These are phyloP conservation scores for Sebastes trivittatus DNA, from an alignment of 2,797 vertebrate species.

Conservation along the genomic window DNA sequence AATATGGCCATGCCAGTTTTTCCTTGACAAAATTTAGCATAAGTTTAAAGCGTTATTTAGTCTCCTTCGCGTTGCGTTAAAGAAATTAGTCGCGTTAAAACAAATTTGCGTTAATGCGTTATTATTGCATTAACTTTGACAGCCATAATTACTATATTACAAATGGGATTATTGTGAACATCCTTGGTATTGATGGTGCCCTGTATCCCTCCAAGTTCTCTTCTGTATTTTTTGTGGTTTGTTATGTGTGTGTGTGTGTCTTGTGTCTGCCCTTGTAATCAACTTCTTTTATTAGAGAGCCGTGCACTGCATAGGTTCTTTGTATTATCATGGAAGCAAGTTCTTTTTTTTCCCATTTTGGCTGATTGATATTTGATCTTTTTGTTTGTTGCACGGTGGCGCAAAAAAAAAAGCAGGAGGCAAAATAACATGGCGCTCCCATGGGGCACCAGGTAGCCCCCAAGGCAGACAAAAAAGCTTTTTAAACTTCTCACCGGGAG, in stretches of 20 bases:
- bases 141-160: neutral
- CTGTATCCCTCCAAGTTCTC: conserved; percentile 8
- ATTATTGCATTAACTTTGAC: too few relatives aligned
- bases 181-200: neutral
- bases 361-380: conserved; percentile 76
- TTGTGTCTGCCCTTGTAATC: conserved; percentile 44
- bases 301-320: conserved; percentile 33
- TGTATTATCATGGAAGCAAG: conserved; percentile 52
- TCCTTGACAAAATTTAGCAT: neutral
- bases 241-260: conserved; percentile 5
- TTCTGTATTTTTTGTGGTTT: neutral
- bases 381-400: conserved; percentile 57
- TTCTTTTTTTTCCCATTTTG: conserved; percentile 71
- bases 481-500: conserved; percentile 51
- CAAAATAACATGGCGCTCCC: conserved; percentile 45
- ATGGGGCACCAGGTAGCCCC: conserved; percentile 28
- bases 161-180: neutral
- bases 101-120: neutral
- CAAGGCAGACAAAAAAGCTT: conserved; percentile 41
- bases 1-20: neutral
- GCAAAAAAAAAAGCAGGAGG: conserved; percentile 48
- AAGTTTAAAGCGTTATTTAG: neutral
- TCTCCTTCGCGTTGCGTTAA: neutral
- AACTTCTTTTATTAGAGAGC: conserved; percentile 45
- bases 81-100: neutral